Percentiles rank a stretch among this genome's conserved stretches.
Evolutionary conservation across 2,113 vertebrate genomes (phyloP).

Genomic region (Podiceps cristatus): DNA sequence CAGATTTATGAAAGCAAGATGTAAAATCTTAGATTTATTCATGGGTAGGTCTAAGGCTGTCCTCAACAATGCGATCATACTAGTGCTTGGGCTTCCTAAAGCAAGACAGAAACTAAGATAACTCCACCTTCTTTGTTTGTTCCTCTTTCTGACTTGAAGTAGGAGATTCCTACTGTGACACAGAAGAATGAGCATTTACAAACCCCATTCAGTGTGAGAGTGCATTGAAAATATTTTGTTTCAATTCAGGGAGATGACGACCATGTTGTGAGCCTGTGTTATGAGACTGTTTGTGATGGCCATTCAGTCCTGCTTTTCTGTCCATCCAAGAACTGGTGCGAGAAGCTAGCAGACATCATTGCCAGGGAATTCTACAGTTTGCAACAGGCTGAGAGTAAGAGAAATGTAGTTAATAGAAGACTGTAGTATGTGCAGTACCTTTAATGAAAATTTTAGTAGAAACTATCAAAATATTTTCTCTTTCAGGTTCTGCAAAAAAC

Average conservation of each 20-base stretch:
- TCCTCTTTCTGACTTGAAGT: not conserved
- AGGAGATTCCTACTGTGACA: not conserved
- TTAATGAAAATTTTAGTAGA: not conserved
- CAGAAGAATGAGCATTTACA: not conserved
- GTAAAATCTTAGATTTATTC: not conserved
- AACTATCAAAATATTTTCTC: not conserved
- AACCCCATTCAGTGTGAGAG: not conserved
- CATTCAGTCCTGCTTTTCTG: slow-evolving; percentile 94
- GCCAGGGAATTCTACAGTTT: slow-evolving; percentile 91
- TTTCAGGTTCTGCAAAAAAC: slow-evolving; percentile 45
- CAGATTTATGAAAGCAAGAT: not conserved
- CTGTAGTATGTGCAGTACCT: not conserved
- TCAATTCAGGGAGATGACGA: slow-evolving; percentile 92
- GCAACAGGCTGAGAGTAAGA: slow-evolving; percentile 71
- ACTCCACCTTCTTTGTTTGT: not conserved
- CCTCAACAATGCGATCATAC: not conserved
- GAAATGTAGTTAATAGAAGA: not conserved
- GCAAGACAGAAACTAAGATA: not conserved
- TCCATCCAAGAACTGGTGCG: slow-evolving; percentile 98
- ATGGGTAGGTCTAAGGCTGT: not conserved
- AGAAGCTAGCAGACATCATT: slow-evolving; percentile 91
- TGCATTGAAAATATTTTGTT: slow-evolving; percentile 32
- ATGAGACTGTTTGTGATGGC: slow-evolving; percentile 88
- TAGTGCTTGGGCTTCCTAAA: not conserved
- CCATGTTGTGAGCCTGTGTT: slow-evolving; percentile 92